Evolutionary conservation across 2,797 vertebrate species (phyloP).

Genomic region (Psittacula derbiana): DNA sequence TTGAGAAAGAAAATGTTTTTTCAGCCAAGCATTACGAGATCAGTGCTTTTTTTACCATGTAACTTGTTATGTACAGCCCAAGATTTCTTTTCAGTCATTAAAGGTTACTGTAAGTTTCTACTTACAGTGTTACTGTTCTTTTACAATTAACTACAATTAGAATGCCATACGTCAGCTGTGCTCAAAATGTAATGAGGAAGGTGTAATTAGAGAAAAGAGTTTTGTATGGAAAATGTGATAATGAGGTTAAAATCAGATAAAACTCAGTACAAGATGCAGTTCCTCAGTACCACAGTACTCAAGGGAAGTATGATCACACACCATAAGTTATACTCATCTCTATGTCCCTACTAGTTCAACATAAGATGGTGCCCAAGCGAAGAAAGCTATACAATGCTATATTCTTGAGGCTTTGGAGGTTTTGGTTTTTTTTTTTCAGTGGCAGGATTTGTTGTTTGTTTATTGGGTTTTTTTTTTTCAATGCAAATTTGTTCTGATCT

Average conservation of each 20-base stretch:
- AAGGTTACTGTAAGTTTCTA: not conserved
- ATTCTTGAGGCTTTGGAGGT: not conserved
- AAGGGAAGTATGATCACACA: not conserved
- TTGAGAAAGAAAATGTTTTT: not conserved
- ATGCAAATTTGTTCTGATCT: not conserved
- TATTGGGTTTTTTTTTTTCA: not conserved
- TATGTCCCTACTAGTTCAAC: not conserved
- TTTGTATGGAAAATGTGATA: not conserved
- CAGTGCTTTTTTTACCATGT: not conserved
- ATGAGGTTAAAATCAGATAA: not conserved
- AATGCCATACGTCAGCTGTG: not conserved
- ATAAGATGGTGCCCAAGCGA: not conserved
- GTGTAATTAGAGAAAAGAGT: not conserved
- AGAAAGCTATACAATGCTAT: not conserved
- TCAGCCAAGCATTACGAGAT: not conserved
- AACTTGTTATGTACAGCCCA: not conserved
- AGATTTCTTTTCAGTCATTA: not conserved
- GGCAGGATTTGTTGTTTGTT: not conserved
- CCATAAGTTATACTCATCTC: not conserved
- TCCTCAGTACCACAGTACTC: not conserved
- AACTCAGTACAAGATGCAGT: not conserved
- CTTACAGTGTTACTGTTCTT: not conserved
- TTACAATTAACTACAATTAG: not conserved
- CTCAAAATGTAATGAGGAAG: not conserved
- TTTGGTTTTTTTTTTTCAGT: not conserved